These are phyloP conservation scores for Acholoe squamosa DNA, from an alignment of 2,888 invertebrate species.

Conservation along the genomic window DNA sequence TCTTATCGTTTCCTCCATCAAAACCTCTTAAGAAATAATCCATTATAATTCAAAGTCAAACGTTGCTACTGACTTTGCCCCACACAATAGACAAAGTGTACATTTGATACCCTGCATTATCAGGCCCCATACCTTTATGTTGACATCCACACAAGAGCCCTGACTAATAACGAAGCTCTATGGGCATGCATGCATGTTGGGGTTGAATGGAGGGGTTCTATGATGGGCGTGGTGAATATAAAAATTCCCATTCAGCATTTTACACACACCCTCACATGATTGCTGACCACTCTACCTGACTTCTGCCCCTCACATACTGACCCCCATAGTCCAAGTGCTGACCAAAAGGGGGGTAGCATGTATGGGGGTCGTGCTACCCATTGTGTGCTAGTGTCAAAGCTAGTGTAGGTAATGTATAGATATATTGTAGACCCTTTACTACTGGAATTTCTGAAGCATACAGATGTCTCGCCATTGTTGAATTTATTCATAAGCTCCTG, in stretches of 20 bases:
- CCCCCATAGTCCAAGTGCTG: neutral
- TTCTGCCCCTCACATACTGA: neutral
- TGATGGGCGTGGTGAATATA: conserved; percentile 22
- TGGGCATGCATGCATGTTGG: too few species aligned
- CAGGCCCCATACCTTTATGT: too few species aligned
- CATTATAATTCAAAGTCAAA: neutral
- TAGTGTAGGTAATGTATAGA: too few species aligned
- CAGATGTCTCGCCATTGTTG: too few species aligned
- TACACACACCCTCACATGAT: neutral
- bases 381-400: too few species aligned
- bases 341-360: neutral
- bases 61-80: neutral
- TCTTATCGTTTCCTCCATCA: neutral
- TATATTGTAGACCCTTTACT: too few species aligned
- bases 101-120: neutral
- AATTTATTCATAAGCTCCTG: too few species aligned
- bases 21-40: neutral
- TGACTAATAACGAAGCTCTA: too few species aligned
- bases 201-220: neutral
- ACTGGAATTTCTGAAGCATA: too few species aligned
- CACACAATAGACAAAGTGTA: neutral
- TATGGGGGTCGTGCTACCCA: too few species aligned
- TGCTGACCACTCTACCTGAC: conserved; percentile 9
- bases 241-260: neutral
- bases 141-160: too few species aligned